Percentiles rank a stretch among this genome's conserved stretches.
These are phyloP conservation scores for Caenorhabditis afra DNA, from an alignment of 2,888 invertebrate species.

Conservation along the genomic window DNA sequence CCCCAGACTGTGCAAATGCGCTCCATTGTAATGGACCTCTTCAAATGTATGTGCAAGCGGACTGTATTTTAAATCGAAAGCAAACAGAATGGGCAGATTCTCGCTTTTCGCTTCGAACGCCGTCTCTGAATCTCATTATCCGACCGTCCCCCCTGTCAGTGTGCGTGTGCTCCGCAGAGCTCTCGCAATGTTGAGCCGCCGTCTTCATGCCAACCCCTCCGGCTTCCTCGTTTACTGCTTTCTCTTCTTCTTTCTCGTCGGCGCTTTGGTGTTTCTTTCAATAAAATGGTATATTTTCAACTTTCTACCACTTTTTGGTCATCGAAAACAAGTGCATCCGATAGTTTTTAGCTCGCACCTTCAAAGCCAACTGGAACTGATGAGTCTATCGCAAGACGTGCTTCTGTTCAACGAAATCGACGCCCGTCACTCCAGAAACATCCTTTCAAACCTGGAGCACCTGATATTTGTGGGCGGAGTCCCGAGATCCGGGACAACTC, in stretches of 20 bases:
- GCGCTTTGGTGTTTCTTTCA: constrained; percentile 12
- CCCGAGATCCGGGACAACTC: constrained; percentile 95
- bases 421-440: constrained; percentile 35
- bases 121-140: no score
- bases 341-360: constrained; percentile 37
- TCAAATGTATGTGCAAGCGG: no score
- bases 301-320: no score
- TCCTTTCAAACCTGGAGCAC: constrained; percentile 58
- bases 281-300: constrained; percentile 52
- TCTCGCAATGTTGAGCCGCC: constrained; percentile 15
- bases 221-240: constrained; percentile 25
- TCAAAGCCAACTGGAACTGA: constrained; percentile 7
- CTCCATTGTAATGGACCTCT: no score
- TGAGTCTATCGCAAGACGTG: constrained; percentile 9
- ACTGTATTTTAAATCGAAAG: not conserved
- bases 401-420: constrained; percentile 24
- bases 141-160: not conserved
- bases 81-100: not conserved
- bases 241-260: constrained; percentile 6
- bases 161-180: not conserved
- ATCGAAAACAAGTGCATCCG: no score
- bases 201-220: constrained; percentile 8
- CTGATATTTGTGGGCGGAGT: constrained; percentile 87
- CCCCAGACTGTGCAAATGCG: no score
- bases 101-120: not conserved